Evolutionary conservation across 2,113 vertebrate species (phyloP), one percentile per base, ranked within the genome.

Genomic region (Malaclemys terrapin): DNA sequence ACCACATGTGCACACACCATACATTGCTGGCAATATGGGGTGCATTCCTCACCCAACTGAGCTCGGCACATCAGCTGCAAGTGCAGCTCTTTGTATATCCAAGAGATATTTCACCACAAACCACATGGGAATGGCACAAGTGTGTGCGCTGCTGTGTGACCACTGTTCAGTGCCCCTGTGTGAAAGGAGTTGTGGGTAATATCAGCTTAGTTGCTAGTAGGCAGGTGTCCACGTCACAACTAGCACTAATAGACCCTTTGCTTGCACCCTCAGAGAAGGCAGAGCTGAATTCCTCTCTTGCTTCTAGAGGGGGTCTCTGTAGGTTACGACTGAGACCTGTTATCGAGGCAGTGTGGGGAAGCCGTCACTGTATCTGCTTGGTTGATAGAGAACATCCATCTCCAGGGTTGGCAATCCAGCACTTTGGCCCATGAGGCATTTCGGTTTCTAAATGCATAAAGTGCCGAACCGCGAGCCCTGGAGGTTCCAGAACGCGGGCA

Each of bases 111-210:
- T 27, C 50, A 86, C 54, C 3, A 1, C 5, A 85, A 52, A 57
- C 62, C 69, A 72, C 72, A n/a, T 14, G 76, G 65, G 89, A 95
- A 72, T 89, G 93, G 83, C 93, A 47, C 79, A n/a, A 86, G 3
- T 6, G 38, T 91, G 88, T 62, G 82, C 91, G 87, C 91, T 97
- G 91, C 94, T 92, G 92, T 81, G 84, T 91, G 87, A 35, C 9
- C 8, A 65, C 22, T 82, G 54, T 79, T 95, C 49, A 24, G 38
- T 47, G 88, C 72, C 53, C 42, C 4, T 1, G 9, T 69, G 65
- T 84, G 53, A 78, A 78, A 24, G 79, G n/a, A 52, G 38, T 25
- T 11, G 5, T 35, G 35, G 14, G 4, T 27, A 52, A 38, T 49
- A 24, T 50, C 59, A 81, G n/a, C 38, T 42, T 38, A 29, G 80